phyloP scores from a whole-genome alignment of 2,888 invertebrate species.

The Leptinotarsa haldemani region DNA sequence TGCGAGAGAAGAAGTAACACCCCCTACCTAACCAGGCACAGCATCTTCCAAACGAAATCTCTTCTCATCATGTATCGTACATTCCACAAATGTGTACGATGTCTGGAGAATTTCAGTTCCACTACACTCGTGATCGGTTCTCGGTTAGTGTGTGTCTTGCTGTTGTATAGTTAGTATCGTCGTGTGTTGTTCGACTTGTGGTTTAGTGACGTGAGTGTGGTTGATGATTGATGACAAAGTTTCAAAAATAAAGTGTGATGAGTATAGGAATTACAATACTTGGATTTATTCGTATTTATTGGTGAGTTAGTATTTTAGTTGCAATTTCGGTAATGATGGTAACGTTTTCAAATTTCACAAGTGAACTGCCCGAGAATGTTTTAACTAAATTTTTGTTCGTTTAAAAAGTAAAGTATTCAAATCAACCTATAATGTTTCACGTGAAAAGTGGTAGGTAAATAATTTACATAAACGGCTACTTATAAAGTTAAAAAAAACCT shows the following conservation, averaged over 20 bases:
- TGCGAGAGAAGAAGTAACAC: conserved; percentile 21
- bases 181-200: conserved; percentile 4
- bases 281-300: conserved; percentile 3
- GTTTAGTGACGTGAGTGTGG: conserved; percentile 14
- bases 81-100: conserved; percentile 40
- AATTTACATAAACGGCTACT: too few species aligned
- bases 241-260: background rate
- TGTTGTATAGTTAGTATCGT: background rate
- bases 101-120: conserved; percentile 1
- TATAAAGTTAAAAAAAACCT: too few species aligned
- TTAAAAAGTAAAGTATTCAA: too few species aligned
- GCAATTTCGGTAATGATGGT: too few species aligned
- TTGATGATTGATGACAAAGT: conserved; percentile 12
- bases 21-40: conserved; percentile 27
- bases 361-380: too few species aligned
- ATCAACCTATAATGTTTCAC: too few species aligned
- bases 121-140: background rate
- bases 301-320: background rate
- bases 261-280: background rate
- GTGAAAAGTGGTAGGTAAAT: too few species aligned
- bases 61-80: conserved; percentile 21
- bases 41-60: conserved; percentile 34
- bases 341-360: too few species aligned
- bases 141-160: background rate
- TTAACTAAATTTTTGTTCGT: too few species aligned